Evolutionary conservation across 2,888 invertebrate species (phyloP).

Genomic region (Magallana nippona): DNA sequence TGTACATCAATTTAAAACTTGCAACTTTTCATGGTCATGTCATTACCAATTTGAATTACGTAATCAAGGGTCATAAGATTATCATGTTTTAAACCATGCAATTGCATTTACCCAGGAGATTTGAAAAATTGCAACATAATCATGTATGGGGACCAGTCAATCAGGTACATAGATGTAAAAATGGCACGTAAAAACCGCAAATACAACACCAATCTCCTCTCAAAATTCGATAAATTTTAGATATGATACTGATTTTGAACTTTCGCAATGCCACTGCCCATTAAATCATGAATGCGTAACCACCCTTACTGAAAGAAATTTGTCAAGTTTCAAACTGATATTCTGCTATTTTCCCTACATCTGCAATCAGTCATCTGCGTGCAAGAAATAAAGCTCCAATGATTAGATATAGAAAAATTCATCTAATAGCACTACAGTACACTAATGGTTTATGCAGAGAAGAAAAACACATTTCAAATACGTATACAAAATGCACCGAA

Average conservation of each 20-base stretch:
- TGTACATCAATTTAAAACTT: not conserved
- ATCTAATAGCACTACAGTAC: not conserved
- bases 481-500: not conserved
- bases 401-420: conserved; percentile 6
- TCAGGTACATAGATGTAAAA: too few species aligned
- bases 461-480: conserved; percentile 6
- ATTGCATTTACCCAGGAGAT: too few species aligned
- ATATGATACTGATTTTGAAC: not conserved
- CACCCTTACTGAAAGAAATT: not conserved
- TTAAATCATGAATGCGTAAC: not conserved
- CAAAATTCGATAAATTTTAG: not conserved
- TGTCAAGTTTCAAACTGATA: not conserved
- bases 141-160: too few species aligned
- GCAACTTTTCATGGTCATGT: not conserved
- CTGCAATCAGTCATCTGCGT: conserved; percentile 6
- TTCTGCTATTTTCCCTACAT: not conserved
- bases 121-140: not conserved
- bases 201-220: not conserved
- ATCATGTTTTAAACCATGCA: too few species aligned
- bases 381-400: not conserved
- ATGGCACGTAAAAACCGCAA: too few species aligned
- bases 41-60: too few species aligned
- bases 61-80: too few species aligned
- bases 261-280: not conserved
- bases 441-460: not conserved